These are phyloP conservation scores for Xylocampa areola DNA, from an alignment of 2,888 invertebrate species.

Conservation along the genomic window DNA sequence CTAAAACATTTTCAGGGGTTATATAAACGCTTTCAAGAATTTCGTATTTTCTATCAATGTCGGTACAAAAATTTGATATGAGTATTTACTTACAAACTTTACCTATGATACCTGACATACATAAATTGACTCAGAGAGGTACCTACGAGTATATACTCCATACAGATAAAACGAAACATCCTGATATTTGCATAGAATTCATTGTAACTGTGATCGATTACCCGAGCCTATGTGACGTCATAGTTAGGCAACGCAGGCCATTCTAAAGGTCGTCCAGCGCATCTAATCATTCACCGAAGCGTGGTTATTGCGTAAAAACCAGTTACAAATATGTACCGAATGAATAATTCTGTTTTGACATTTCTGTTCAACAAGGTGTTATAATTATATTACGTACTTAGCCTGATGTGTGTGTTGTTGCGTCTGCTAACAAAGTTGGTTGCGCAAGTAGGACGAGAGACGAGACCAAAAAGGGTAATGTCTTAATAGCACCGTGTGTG, in stretches of 20 bases:
- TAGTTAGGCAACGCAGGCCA: conserved; percentile 52
- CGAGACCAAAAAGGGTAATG: conserved; percentile 29
- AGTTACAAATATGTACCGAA: conserved; percentile 57
- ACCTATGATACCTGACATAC: not conserved
- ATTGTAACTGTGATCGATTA: conserved; percentile 64
- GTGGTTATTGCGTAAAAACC: conserved; percentile 70
- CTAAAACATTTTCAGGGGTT: too few relatives aligned
- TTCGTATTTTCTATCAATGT: too few relatives aligned
- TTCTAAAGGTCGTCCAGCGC: conserved; percentile 73
- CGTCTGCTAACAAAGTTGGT: conserved; percentile 28
- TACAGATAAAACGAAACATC: conserved; percentile 32
- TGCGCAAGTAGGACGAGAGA: conserved; percentile 36
- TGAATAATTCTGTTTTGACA: conserved; percentile 53
- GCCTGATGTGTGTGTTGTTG: conserved; percentile 23
- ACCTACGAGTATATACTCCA: not conserved
- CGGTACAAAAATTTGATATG: too few relatives aligned
- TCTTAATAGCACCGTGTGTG: conserved; percentile 15
- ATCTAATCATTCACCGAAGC: conserved; percentile 78
- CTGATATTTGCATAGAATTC: conserved; percentile 57
- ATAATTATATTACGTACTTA: conserved; percentile 53
- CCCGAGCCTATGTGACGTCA: conserved; percentile 59
- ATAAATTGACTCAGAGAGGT: conserved; percentile 1
- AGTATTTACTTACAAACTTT: too few relatives aligned
- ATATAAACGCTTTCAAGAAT: too few relatives aligned
- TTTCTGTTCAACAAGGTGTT: conserved; percentile 50